Evolutionary conservation across 1,140 invertebrate species (phyloP).

Genomic region (Hycleus phaleratus): DNA sequence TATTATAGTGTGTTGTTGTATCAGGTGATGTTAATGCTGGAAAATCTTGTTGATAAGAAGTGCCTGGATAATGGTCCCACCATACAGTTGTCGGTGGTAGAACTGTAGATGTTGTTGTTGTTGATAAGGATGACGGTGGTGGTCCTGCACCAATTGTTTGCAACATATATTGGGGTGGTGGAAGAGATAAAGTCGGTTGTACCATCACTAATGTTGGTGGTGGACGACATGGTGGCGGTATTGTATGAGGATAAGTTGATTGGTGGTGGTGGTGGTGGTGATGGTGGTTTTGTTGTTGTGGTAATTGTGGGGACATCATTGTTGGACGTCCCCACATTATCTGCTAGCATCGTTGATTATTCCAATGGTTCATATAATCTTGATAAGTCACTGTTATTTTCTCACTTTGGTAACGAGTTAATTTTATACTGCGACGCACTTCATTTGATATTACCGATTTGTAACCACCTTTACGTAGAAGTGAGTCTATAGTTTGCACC

Average conservation of each 20-base stretch:
- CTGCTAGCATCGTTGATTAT: slow-evolving; percentile 52
- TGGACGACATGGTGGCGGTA: slow-evolving; percentile 19
- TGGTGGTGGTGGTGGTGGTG: background rate
- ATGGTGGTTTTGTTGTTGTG: background rate
- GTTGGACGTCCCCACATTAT: slow-evolving; percentile 38
- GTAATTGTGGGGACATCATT: slow-evolving; percentile 10
- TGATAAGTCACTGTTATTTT: slow-evolving; percentile 76
- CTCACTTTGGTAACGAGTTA: slow-evolving; percentile 91
- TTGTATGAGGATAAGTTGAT: slow-evolving; percentile 16
- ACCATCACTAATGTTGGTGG: slow-evolving; percentile 34
- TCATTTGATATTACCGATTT: slow-evolving; percentile 85
- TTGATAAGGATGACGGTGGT: background rate
- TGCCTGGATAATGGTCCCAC: slow-evolving; percentile 31
- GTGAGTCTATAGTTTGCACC: slow-evolving; percentile 94
- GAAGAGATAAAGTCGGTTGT: slow-evolving; percentile 30
- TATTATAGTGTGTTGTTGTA: slow-evolving; percentile 7
- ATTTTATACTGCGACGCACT: slow-evolving; percentile 77
- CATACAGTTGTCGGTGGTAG: slow-evolving; percentile 14
- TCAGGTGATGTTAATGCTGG: slow-evolving; percentile 20
- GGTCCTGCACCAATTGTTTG: slow-evolving; percentile 15
- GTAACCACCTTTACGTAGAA: slow-evolving; percentile 94
- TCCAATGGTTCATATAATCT: slow-evolving; percentile 65
- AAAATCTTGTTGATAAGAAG: slow-evolving; percentile 31
- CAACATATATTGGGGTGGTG: slow-evolving; percentile 24
- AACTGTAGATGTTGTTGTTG: no score